Percentiles rank a stretch among this genome's conserved stretches.
Conservation (phyloP, 2,797 vertebrate genomes). For the Hozukius guyotensis region DNA sequence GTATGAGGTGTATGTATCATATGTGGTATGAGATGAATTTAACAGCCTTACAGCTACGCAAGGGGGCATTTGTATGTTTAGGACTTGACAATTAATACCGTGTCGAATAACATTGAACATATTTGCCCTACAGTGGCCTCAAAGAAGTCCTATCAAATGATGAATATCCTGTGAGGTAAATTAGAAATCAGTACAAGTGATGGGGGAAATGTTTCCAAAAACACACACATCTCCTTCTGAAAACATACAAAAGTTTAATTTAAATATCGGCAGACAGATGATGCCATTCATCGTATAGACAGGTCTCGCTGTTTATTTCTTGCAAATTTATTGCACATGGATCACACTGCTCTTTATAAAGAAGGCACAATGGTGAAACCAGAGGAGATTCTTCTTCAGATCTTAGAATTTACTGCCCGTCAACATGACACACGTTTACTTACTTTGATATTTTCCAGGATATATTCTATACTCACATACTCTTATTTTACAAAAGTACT, state of each 20-base stretch:
- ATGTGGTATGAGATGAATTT: not conserved
- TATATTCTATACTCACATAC: slow-evolving; percentile 5
- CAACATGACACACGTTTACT: slow-evolving; percentile 31
- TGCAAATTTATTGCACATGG: slow-evolving; percentile 54
- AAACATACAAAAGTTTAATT: slow-evolving; percentile 84
- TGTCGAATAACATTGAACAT: not conserved
- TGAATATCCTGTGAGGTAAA: not conserved
- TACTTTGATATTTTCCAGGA: slow-evolving; percentile 20
- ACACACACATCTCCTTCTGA: slow-evolving; percentile 62
- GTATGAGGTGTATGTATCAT: too few relatives aligned
- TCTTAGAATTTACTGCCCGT: slow-evolving; percentile 53
- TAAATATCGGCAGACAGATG: slow-evolving; percentile 66
- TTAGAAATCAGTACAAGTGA: not conserved
- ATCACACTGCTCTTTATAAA: slow-evolving; percentile 48
- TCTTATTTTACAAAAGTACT: slow-evolving; percentile 19
- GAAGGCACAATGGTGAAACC: slow-evolving; percentile 64
- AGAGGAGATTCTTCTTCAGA: slow-evolving; percentile 52
- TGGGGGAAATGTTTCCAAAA: not conserved
- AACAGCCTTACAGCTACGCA: not conserved
- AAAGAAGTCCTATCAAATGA: not conserved
- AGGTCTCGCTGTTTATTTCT: slow-evolving; percentile 55
- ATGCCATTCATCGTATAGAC: slow-evolving; percentile 45
- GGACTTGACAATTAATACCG: not conserved
- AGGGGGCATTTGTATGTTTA: not conserved
- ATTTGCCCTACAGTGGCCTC: not conserved